These are phyloP conservation scores for Syrmaticus mikado DNA, from an alignment of 2,113 vertebrate genomes.

Conservation along the genomic window DNA sequence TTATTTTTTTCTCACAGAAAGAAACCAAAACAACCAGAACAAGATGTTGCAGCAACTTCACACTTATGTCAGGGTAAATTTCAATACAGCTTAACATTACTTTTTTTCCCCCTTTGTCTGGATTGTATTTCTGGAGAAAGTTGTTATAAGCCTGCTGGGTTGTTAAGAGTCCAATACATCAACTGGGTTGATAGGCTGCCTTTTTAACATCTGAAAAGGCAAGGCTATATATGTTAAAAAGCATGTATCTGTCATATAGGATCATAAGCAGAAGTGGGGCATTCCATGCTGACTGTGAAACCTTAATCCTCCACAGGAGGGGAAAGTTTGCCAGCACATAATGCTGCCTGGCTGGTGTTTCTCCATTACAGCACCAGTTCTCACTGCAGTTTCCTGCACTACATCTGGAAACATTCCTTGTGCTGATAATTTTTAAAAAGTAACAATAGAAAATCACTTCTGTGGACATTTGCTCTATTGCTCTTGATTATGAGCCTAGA, in stretches of 20 bases:
- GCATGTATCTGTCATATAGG: background rate
- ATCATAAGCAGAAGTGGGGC: background rate
- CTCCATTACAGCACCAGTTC: background rate
- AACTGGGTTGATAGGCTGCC: background rate
- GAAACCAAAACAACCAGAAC: background rate
- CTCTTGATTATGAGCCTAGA: background rate
- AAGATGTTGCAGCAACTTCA: conserved; percentile 19
- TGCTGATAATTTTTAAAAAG: background rate
- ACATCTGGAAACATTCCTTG: background rate
- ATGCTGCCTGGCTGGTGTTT: background rate
- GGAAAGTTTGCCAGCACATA: background rate
- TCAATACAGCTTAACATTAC: background rate
- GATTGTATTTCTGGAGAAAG: background rate
- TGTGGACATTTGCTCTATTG: background rate
- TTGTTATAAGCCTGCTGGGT: background rate
- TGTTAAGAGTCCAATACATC: background rate
- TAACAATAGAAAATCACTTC: background rate
- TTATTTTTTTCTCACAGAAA: background rate
- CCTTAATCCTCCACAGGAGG: rapidly evolving
- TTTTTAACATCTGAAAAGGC: background rate
- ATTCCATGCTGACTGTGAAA: background rate
- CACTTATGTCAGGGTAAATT: background rate
- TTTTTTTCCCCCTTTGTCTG: background rate
- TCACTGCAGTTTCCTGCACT: background rate
- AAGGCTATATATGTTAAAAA: background rate